These are phyloP conservation scores for Oenanthe melanoleuca DNA, from an alignment of 2,113 vertebrate genomes.

Conservation along the genomic window DNA sequence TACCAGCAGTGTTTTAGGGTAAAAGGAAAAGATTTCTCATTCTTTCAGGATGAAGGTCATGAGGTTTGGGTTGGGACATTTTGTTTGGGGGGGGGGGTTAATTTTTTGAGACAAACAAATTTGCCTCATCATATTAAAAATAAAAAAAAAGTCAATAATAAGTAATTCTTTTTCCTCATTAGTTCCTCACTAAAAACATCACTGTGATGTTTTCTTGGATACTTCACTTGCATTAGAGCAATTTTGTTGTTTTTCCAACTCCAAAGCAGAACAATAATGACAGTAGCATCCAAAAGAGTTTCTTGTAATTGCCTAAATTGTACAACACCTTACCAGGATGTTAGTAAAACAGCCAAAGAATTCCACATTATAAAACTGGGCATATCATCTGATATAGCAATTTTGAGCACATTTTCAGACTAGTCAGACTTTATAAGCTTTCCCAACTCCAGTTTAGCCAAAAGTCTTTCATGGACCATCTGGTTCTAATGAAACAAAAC, in stretches of 20 bases:
- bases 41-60: background rate
- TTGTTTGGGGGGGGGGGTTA: background rate
- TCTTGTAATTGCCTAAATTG: conserved; percentile 52
- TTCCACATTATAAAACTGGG: conserved; percentile 42
- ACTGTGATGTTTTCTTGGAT: background rate
- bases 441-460: conserved; percentile 41
- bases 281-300: conserved; percentile 28
- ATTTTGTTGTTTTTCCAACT: conserved; percentile 9
- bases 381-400: conserved; percentile 56
- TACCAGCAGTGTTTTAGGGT: background rate
- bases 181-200: background rate
- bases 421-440: conserved; percentile 53
- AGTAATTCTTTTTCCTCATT: conserved; percentile 9
- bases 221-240: background rate
- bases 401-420: conserved; percentile 44
- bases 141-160: background rate
- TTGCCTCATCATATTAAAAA: background rate
- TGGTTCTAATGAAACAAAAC: conserved; percentile 69
- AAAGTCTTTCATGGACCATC: conserved; percentile 48
- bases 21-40: background rate
- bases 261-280: conserved; percentile 41
- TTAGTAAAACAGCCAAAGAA: conserved; percentile 28
- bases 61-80: background rate
- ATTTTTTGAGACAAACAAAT: conserved; percentile 16
- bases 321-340: conserved; percentile 52